Conservation (phyloP, 1,140 invertebrate species). For the Cepaea nemoralis region DNA sequence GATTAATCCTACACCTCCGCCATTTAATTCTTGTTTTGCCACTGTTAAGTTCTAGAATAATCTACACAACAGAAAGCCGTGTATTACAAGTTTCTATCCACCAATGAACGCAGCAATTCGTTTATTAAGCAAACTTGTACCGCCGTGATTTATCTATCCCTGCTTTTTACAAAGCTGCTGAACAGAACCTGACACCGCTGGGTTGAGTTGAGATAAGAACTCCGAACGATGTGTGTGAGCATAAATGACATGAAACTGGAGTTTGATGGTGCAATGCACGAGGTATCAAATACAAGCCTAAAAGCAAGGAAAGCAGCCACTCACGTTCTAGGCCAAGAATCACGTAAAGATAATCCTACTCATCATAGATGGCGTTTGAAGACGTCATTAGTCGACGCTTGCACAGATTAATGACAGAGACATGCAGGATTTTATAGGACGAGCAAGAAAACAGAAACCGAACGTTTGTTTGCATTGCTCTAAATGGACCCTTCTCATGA, state of each 20-base stretch:
- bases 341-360: not conserved
- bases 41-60: too few relatives aligned
- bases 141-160: too few relatives aligned
- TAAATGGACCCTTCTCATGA: not conserved
- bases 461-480: not conserved
- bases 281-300: not conserved
- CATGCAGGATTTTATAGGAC: not conserved
- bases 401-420: slow-evolving; percentile 5
- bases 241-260: not conserved
- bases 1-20: too few relatives aligned
- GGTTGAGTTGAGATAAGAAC: not conserved
- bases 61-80: too few relatives aligned
- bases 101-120: too few relatives aligned
- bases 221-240: not conserved
- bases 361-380: not conserved
- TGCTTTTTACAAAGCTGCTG: too few relatives aligned
- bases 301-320: not conserved
- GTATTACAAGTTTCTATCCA: too few relatives aligned
- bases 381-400: not conserved
- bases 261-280: not conserved
- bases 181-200: too few relatives aligned
- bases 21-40: too few relatives aligned
- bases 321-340: not conserved
- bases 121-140: too few relatives aligned
- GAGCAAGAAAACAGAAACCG: not conserved